Base-by-base conservation (phyloP, 2,888 invertebrate genomes). In the Gibbula magus region DNA sequence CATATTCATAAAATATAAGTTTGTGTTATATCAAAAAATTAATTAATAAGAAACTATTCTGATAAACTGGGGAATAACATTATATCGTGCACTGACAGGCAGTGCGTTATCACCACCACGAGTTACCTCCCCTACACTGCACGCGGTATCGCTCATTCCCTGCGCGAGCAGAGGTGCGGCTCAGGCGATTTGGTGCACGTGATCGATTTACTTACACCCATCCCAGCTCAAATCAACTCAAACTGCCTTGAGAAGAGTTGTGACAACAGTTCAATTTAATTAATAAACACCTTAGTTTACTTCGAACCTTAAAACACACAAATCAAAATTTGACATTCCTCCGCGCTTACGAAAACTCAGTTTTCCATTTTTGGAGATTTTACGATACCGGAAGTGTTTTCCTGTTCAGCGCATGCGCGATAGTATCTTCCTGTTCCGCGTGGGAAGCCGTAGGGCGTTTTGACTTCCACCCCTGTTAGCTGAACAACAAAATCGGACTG, bases 401-500 rank as follows among this genome's bases (percentile, higher is more conserved):
- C 53, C n/a, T 5, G 67, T 54, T 73, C 13, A 20, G 76, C 83
- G 85, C 85, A 84, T 85, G 85, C 83, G 85, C 78, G 75, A 2
- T 39, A 18, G 18, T 25, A 16, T 76, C 76, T 83, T 86, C 86
- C 86, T 83, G 81, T 83, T 84, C 82, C 83, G 82, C 83, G 83
- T 86, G 82, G 80, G 80, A 79, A 79, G 82, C 78, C 61, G 70
- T 82, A 82, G 84, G 84, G 84, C 86, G 83, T 84, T 78, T 66
- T 82, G 81, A 66, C 79, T 77, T 78, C 67, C 66, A 78, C 67
- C 70, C 51, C 67, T 78, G 61, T 51, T 25, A 22, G 29, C n/a
- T 18, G 39, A 56, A 45, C 29, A 67, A 67, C 70, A 35, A 45
- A 67, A 78, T 51, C 52, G 45, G 61, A 66, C 16, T 52, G 52